Conservation (phyloP, 2,797 vertebrate genomes). For the Xyrichtys novacula region DNA sequence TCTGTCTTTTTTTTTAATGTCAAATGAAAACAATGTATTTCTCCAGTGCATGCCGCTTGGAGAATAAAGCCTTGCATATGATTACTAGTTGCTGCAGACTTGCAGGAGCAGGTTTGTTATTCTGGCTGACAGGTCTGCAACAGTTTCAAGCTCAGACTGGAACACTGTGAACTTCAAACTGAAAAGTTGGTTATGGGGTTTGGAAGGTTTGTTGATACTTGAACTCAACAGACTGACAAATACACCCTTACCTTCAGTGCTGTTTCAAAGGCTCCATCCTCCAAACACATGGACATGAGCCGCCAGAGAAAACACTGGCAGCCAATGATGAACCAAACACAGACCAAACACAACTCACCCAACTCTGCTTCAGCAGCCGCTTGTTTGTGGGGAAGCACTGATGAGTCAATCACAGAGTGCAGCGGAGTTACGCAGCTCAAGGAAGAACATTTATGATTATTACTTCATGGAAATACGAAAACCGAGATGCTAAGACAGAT, state of each 20-base stretch:
- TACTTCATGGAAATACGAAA: no score
- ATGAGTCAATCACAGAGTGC: no score
- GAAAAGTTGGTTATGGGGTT: background rate
- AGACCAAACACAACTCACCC: no score
- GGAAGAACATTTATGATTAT: no score
- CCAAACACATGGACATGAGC: no score
- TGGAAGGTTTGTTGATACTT: background rate
- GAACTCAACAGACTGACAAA: background rate
- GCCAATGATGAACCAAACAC: no score
- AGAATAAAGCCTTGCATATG: background rate
- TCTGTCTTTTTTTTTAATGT: conserved; percentile 13
- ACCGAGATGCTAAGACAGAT: no score
- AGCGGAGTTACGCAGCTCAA: no score
- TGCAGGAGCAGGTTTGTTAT: background rate
- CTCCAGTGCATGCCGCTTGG: background rate
- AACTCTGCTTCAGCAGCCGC: no score
- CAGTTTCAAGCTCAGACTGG: background rate
- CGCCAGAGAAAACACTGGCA: no score
- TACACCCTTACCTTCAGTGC: background rate
- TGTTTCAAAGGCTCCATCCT: background rate
- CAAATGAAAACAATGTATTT: conserved; percentile 2
- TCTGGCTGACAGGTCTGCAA: background rate
- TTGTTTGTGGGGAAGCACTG: no score
- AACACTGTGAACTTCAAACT: background rate
- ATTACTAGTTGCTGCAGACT: background rate